phyloP scores from a whole-genome alignment of 2,113 vertebrate genomes.

The Mormyrus iriodes region DNA sequence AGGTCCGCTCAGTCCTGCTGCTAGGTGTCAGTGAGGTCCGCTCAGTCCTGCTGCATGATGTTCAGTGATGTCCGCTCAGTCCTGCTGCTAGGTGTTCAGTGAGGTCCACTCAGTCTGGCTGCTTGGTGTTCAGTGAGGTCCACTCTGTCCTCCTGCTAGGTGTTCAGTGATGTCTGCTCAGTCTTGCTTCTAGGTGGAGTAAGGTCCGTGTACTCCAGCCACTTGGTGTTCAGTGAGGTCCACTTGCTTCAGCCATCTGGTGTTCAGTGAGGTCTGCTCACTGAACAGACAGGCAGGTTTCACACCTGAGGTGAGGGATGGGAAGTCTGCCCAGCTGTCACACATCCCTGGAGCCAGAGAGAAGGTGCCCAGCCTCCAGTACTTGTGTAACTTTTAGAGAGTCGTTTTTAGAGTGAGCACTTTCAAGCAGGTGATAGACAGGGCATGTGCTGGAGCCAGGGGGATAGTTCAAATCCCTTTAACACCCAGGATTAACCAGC shows the following conservation, averaged over 20 bases:
- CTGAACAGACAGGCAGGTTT: background rate
- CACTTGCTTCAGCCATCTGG: background rate
- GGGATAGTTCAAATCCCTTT: background rate
- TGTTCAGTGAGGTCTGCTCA: background rate
- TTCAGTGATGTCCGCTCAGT: background rate
- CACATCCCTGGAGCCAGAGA: background rate
- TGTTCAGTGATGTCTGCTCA: too few species aligned
- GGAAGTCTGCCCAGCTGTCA: background rate
- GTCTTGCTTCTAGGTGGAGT: too few species aligned
- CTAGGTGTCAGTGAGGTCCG: background rate
- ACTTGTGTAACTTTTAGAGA: background rate
- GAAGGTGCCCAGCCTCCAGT: background rate
- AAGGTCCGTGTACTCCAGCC: too few species aligned
- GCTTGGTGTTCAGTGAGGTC: background rate
- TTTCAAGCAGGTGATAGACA: background rate
- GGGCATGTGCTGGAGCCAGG: background rate
- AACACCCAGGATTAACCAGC: background rate
- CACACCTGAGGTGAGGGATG: background rate
- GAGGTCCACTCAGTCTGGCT: too few species aligned
- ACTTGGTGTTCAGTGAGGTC: too few species aligned
- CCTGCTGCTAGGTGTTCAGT: too few species aligned
- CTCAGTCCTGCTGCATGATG: background rate
- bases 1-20: too few species aligned
- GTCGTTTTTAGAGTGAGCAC: background rate
- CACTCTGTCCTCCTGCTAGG: background rate